Evolutionary conservation across 2,888 invertebrate genomes (phyloP), one percentile per base, ranked within the genome.

Genomic region (Lamproptera curius): DNA sequence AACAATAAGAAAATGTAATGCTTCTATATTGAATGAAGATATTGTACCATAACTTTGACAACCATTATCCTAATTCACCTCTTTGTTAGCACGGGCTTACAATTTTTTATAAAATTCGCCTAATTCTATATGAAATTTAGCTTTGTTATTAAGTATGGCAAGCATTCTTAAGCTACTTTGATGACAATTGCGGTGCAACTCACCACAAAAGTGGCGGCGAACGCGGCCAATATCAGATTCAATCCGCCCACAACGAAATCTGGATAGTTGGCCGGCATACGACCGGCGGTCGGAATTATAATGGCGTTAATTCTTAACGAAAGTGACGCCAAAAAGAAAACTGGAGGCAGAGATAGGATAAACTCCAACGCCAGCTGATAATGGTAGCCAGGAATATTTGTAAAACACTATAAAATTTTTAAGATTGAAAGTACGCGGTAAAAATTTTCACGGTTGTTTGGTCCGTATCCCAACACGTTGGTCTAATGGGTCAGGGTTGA

Each of bases 271-370:
- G 42, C 15, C 0, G 65, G 54, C 0, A 74, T 65, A 0, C 86
- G 66, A 0, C 70, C 76, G 73, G 77, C 73, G 3, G 73, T 65
- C 1, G 86, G 84, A 48, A 81, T 35, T 58, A 84, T 59, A 34
- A 76, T 60, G 1, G 82, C 66, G 60, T 69, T 52, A 31, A 83
- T 34, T 0, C 80, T 64, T 2, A 79, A 53, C 0, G 67, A 54
- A 2, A 80, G 42, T 0, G 67, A 53, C 11, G 63, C 40, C 42
- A 62, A 23, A 58, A 77, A 76, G 73, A 81, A 64, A 1, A 51
- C 40, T 0, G 61, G 17, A 0, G 82, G 82, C 0, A 73, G 15
- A 0, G 78, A 73, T 0, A 81, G 52, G 0, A 50, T 0, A 1
- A 68, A 31, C 28, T 83, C 81, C 1, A 81, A 44, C 0, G 72